Conservation (phyloP, 2,888 invertebrate species). For the Drosophila buzzatii region DNA sequence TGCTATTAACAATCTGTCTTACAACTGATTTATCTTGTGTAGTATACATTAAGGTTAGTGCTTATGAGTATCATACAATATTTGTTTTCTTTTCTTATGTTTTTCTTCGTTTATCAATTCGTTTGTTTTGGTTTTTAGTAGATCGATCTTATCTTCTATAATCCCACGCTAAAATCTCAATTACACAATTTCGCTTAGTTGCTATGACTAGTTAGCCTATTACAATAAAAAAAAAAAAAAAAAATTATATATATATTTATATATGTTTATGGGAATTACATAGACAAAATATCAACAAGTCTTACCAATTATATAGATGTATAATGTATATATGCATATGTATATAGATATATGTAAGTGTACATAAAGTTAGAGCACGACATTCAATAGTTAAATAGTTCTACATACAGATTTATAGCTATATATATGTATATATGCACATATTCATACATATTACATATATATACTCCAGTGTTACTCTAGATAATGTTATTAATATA, state of each 20-base stretch:
- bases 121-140: neutral
- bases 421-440: neutral
- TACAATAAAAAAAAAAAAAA: constrained; percentile 55
- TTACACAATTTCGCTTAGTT: constrained; percentile 69
- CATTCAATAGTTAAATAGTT: constrained; percentile 45
- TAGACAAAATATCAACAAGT: constrained; percentile 75
- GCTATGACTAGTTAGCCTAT: constrained; percentile 69
- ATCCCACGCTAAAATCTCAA: constrained; percentile 72
- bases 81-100: constrained; percentile 6
- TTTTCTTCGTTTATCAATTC: constrained; percentile 16
- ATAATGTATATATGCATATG: constrained; percentile 9
- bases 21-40: constrained; percentile 25
- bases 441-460: neutral
- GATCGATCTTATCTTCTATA: constrained; percentile 8
- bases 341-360: constrained; percentile 19
- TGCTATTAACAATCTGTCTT: constrained; percentile 53
- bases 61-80: constrained; percentile 48
- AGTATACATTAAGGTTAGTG: constrained; percentile 43
- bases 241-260: constrained; percentile 12
- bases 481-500: constrained; percentile 7
- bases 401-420: constrained; percentile 50
- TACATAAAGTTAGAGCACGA: constrained; percentile 34
- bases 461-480: neutral
- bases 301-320: constrained; percentile 47
- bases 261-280: constrained; percentile 45